A percentile compares a stretch with the other conserved stretches of the same genome.
phyloP scores from a whole-genome alignment of 2,797 vertebrate species.

The Microctenopoma steveboyesi region DNA sequence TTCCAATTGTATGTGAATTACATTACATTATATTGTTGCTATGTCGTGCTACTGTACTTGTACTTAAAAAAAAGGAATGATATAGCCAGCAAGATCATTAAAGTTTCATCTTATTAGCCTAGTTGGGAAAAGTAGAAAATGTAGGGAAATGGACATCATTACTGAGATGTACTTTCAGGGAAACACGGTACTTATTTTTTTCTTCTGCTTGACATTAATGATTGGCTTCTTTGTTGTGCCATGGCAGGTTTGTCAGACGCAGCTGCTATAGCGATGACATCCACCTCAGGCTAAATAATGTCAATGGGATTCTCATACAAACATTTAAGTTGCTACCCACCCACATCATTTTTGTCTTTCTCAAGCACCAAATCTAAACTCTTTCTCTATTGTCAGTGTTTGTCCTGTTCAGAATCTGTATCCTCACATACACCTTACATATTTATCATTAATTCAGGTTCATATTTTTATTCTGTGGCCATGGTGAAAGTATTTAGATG shows the following conservation, averaged over 20 bases:
- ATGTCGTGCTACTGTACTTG: slow-evolving; percentile 10
- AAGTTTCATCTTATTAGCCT: slow-evolving; percentile 62
- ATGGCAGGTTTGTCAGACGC: slow-evolving; percentile 58
- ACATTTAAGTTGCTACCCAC: slow-evolving; percentile 41
- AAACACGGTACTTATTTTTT: slow-evolving; percentile 51
- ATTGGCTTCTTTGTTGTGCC: slow-evolving; percentile 65
- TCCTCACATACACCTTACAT: slow-evolving; percentile 6
- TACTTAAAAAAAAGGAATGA: slow-evolving; percentile 31
- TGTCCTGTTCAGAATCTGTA: slow-evolving; percentile 2
- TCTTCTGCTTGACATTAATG: slow-evolving; percentile 69
- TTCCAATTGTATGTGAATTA: slow-evolving; percentile 12
- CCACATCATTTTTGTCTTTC: slow-evolving; percentile 3
- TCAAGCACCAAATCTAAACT: slow-evolving; percentile 26
- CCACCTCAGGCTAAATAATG: slow-evolving; percentile 68
- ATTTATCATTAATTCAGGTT: no score
- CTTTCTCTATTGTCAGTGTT: slow-evolving; percentile 5
- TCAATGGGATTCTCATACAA: slow-evolving; percentile 68
- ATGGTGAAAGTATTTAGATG: no score
- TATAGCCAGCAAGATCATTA: slow-evolving; percentile 53
- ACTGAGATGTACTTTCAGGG: slow-evolving; percentile 57
- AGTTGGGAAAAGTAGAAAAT: slow-evolving; percentile 48
- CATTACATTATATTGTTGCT: slow-evolving; percentile 3
- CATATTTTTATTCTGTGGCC: no score
- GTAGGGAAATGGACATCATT: slow-evolving; percentile 65
- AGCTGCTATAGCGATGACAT: slow-evolving; percentile 71